Evolutionary conservation across 2,113 vertebrate species (phyloP).

Genomic region (Erinaceus europaeus): DNA sequence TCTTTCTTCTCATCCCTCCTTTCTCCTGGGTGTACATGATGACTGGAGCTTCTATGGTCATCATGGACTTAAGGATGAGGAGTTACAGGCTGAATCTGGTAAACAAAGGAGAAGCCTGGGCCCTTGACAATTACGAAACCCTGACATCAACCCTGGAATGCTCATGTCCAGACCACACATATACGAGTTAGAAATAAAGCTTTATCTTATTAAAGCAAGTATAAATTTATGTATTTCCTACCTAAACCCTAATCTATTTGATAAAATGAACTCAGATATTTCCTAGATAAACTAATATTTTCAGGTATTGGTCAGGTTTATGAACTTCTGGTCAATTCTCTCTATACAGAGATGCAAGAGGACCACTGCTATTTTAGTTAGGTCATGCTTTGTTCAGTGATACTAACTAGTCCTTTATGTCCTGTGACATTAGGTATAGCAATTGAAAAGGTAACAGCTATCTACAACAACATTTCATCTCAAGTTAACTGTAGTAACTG

Average conservation of each 20-base stretch:
- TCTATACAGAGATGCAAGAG: not conserved
- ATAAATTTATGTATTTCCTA: not conserved
- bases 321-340: not conserved
- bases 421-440: not conserved
- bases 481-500: not conserved
- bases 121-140: not conserved
- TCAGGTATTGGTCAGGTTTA: not conserved
- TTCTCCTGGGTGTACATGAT: not conserved
- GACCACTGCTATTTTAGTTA: not conserved
- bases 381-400: not conserved
- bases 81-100: not conserved
- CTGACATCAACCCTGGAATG: not conserved
- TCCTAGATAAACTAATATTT: not conserved
- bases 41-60: not conserved
- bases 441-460: not conserved
- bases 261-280: not conserved
- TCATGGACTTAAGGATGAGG: not conserved
- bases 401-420: not conserved
- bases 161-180: not conserved
- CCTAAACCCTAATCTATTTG: not conserved
- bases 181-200: not conserved
- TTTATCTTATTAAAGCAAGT: not conserved
- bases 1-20: not conserved
- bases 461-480: not conserved
- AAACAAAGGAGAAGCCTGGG: not conserved